phyloP scores from a whole-genome alignment of 2,113 vertebrate genomes.

The Myrmophylax atrothorax region DNA sequence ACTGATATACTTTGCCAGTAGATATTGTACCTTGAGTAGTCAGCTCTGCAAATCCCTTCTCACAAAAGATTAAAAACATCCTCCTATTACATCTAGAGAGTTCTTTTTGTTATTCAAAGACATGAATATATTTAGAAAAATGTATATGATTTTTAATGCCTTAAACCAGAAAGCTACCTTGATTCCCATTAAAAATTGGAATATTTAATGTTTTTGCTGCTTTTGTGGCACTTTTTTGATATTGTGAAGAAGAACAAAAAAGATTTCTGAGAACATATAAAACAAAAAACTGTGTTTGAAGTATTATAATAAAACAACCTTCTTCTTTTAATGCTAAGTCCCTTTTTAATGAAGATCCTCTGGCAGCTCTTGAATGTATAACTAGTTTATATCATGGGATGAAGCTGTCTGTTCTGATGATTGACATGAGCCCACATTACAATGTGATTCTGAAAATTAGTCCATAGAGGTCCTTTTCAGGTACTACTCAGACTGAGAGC shows the following conservation, averaged over 20 bases:
- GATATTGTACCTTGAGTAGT: slow-evolving; percentile 84
- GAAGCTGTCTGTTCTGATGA: slow-evolving; percentile 99
- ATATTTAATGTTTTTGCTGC: slow-evolving; percentile 82
- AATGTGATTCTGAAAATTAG: slow-evolving; percentile 99
- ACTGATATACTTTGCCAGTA: slow-evolving; percentile 83
- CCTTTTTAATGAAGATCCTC: slow-evolving; percentile 88
- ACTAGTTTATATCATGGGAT: slow-evolving; percentile 99
- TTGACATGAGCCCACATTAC: slow-evolving; percentile 99
- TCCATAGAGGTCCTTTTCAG: slow-evolving; percentile 98
- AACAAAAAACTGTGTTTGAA: slow-evolving; percentile 86
- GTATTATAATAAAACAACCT: slow-evolving; percentile 85
- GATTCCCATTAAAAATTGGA: slow-evolving; percentile 80
- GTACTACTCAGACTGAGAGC: slow-evolving; percentile 94
- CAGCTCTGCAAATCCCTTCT: slow-evolving; percentile 81
- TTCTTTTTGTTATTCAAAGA: slow-evolving; percentile 87
- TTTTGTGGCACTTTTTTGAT: slow-evolving; percentile 81
- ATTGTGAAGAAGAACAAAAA: slow-evolving; percentile 81
- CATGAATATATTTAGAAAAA: slow-evolving; percentile 86
- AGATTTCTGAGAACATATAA: slow-evolving; percentile 84
- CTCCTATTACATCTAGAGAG: slow-evolving; percentile 84
- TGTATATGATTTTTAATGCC: slow-evolving; percentile 82
- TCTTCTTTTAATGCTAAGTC: slow-evolving; percentile 80
- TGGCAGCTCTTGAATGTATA: slow-evolving; percentile 91
- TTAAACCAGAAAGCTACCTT: slow-evolving; percentile 82
- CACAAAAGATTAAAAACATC: slow-evolving; percentile 87